phyloP scores from a whole-genome alignment of 1,140 invertebrate species.

The Drosophila novamexicana region DNA sequence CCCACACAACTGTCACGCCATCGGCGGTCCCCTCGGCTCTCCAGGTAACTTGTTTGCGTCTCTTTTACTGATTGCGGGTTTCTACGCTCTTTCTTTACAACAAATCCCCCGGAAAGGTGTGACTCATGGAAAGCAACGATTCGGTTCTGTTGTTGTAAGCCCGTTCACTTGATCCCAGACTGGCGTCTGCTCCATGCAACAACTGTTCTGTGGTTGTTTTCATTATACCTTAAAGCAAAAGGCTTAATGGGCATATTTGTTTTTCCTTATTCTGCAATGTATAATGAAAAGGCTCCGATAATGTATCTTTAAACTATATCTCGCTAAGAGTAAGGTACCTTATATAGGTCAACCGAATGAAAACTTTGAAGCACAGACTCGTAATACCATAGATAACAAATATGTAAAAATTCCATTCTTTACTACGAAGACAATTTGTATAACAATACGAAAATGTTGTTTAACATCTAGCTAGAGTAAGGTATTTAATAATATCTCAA shows the following conservation, averaged over 20 bases:
- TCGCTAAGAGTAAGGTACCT: too few relatives aligned
- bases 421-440: too few relatives aligned
- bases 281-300: too few relatives aligned
- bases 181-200: constrained; percentile 42
- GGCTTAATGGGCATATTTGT: not conserved
- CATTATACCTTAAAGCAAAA: constrained; percentile 8
- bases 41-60: constrained; percentile 73
- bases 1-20: constrained; percentile 76
- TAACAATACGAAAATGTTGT: too few relatives aligned
- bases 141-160: constrained; percentile 26
- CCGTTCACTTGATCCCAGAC: constrained; percentile 48
- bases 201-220: constrained; percentile 40
- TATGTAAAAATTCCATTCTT: too few relatives aligned
- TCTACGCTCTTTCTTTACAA: constrained; percentile 68
- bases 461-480: too few relatives aligned
- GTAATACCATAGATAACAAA: too few relatives aligned
- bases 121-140: constrained; percentile 53
- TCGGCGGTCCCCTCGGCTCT: constrained; percentile 34
- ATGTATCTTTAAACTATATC: too few relatives aligned
- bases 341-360: too few relatives aligned
- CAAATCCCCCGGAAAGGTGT: constrained; percentile 58
- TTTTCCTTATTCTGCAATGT: not conserved
- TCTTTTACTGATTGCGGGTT: constrained; percentile 60
- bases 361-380: too few relatives aligned
- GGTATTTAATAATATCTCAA: too few relatives aligned